These are phyloP conservation scores for Lichenostomus cassidix DNA, from an alignment of 2,113 vertebrate species.

Conservation along the genomic window DNA sequence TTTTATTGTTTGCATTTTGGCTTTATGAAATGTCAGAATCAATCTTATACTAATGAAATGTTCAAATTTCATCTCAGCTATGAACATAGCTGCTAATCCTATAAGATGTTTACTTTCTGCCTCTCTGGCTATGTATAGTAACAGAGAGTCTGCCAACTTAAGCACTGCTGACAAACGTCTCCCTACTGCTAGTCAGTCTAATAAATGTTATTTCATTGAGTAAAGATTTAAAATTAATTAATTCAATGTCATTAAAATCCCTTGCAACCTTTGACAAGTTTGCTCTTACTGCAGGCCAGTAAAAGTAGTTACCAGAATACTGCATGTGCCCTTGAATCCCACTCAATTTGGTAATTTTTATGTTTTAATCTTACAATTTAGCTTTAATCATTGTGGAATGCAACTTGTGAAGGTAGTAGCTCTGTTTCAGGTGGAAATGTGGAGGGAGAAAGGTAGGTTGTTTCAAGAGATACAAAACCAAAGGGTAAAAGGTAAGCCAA, in stretches of 20 bases:
- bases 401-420: not conserved
- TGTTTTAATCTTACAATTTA: not conserved
- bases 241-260: slow-evolving; percentile 61
- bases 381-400: not conserved
- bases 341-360: not conserved
- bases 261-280: slow-evolving; percentile 52
- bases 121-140: slow-evolving; percentile 61
- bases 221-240: slow-evolving; percentile 62
- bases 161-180: slow-evolving; percentile 47
- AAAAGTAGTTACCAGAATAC: not conserved
- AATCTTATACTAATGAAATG: slow-evolving; percentile 66
- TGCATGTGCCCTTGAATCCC: not conserved
- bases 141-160: slow-evolving; percentile 53
- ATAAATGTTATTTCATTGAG: slow-evolving; percentile 63
- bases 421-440: not conserved
- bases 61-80: slow-evolving; percentile 66
- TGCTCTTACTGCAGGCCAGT: not conserved
- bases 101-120: slow-evolving; percentile 61
- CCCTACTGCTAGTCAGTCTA: slow-evolving; percentile 2
- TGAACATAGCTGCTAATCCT: slow-evolving; percentile 59
- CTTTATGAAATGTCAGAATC: slow-evolving; percentile 70
- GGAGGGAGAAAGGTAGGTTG: not conserved
- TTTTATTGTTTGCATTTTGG: slow-evolving; percentile 67
- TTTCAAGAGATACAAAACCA: not conserved
- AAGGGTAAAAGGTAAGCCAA: not conserved